These are phyloP conservation scores for Fukomys damarensis DNA, from an alignment of 2,113 vertebrate species.

Conservation along the genomic window DNA sequence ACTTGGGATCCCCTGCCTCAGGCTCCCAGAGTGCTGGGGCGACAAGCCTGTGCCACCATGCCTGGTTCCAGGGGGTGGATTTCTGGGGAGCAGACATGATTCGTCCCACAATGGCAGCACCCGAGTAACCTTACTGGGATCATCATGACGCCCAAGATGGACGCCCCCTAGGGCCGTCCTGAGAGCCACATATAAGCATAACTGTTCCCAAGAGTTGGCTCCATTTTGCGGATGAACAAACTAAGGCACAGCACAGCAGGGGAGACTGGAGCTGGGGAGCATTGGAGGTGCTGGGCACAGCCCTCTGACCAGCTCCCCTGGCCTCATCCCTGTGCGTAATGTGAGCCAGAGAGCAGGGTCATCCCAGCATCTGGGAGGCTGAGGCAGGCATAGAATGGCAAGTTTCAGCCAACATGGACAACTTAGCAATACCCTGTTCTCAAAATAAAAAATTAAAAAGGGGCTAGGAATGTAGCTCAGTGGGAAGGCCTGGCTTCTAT, in stretches of 20 bases:
- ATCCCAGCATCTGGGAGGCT: background rate
- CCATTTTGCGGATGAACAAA: background rate
- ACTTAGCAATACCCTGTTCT: background rate
- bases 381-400: background rate
- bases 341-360: background rate
- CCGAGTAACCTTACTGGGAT: background rate
- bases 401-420: background rate
- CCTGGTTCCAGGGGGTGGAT: background rate
- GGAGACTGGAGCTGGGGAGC: background rate
- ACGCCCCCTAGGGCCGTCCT: accelerated
- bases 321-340: background rate
- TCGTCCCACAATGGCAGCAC: background rate
- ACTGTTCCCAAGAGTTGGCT: background rate
- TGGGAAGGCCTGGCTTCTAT: background rate
- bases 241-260: background rate
- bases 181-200: accelerated
- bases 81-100: background rate
- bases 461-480: too few relatives aligned
- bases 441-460: background rate
- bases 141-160: background rate
- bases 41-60: background rate
- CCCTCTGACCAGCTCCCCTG: background rate
- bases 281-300: background rate
- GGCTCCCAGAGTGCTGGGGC: background rate
- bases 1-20: background rate